Conservation (phyloP, 2,888 invertebrate species). For the Palloptera scutellata region DNA sequence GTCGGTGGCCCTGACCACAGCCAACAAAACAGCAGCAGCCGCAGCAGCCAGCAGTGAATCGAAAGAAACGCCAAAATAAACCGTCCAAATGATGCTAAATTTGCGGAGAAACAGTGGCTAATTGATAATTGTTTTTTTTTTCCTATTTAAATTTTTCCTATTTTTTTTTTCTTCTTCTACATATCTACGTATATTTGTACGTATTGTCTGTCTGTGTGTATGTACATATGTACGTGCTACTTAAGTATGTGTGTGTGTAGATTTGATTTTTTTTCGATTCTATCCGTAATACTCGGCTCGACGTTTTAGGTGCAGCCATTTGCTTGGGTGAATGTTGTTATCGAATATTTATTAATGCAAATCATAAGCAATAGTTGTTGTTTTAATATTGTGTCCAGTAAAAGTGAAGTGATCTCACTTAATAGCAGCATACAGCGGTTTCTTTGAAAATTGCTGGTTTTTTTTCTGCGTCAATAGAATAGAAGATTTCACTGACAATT, state of each 20-base stretch:
- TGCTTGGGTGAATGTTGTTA: slow-evolving; percentile 20
- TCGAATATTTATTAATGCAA: slow-evolving; percentile 21
- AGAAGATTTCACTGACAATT: too few species aligned
- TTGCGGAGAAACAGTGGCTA: slow-evolving; percentile 58
- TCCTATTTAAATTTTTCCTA: neutral
- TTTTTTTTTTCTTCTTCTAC: neutral
- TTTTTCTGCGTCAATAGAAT: too few species aligned
- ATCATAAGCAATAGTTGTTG: slow-evolving; percentile 10
- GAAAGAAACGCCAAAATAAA: slow-evolving; percentile 7
- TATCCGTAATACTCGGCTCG: slow-evolving; percentile 16
- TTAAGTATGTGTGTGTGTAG: slow-evolving; percentile 6
- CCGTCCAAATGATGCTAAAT: slow-evolving; percentile 51
- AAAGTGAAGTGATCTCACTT: neutral
- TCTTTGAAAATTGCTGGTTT: too few species aligned
- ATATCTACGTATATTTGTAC: neutral
- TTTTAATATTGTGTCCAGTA: slow-evolving; percentile 3
- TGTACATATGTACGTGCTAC: neutral
- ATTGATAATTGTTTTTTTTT: slow-evolving; percentile 54
- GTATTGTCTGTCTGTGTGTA: neutral
- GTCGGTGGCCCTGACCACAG: slow-evolving; percentile 37
- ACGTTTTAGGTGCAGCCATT: neutral
- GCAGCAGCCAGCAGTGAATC: slow-evolving; percentile 2
- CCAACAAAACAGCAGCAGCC: slow-evolving; percentile 23
- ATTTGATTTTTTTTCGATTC: slow-evolving; percentile 18
- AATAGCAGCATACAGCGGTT: slow-evolving; percentile 6